Conservation (phyloP, 2,797 vertebrate species). For the Centroberyx gerrardi region DNA sequence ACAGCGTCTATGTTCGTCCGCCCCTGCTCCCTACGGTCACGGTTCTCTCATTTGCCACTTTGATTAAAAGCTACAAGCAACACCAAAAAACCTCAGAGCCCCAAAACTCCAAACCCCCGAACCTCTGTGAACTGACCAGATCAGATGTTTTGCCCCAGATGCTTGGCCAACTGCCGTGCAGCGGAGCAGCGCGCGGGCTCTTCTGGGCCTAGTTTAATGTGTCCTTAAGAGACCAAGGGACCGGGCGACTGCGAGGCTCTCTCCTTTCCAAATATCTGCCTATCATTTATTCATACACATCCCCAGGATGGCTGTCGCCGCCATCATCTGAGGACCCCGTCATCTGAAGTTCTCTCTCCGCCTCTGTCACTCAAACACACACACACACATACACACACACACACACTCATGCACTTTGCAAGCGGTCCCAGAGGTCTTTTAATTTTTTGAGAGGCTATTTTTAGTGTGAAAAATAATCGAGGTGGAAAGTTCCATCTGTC, state of each 20-base stretch:
- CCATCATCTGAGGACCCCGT: conserved; percentile 69
- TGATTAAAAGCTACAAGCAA: conserved; percentile 61
- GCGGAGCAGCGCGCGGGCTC: conserved; percentile 59
- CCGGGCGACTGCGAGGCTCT: conserved; percentile 41
- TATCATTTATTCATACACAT: conserved; percentile 84
- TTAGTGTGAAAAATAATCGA: conserved; percentile 88
- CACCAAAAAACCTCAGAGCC: conserved; percentile 46
- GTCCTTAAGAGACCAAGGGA: conserved; percentile 76
- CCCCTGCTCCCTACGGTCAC: conserved; percentile 28
- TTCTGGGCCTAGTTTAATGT: conserved; percentile 67
- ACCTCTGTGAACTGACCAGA: conserved; percentile 63
- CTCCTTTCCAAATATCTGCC: conserved; percentile 76
- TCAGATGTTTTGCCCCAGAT: conserved; percentile 78
- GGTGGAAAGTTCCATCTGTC: conserved; percentile 92
- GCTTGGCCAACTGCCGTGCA: conserved; percentile 62
- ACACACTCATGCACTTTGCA: conserved; percentile 72
- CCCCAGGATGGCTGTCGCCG: conserved; percentile 65
- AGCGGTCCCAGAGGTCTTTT: conserved; percentile 85
- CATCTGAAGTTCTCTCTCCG: conserved; percentile 68
- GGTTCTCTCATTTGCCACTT: conserved; percentile 48
- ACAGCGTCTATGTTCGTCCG: conserved; percentile 19
- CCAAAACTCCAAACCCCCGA: conserved; percentile 44
- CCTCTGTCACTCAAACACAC: conserved; percentile 72
- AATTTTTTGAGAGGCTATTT: conserved; percentile 89
- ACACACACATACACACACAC: conserved; percentile 14